These are phyloP conservation scores for Pristionchus arcanus DNA, from an alignment of 2,888 invertebrate genomes.

Conservation along the genomic window DNA sequence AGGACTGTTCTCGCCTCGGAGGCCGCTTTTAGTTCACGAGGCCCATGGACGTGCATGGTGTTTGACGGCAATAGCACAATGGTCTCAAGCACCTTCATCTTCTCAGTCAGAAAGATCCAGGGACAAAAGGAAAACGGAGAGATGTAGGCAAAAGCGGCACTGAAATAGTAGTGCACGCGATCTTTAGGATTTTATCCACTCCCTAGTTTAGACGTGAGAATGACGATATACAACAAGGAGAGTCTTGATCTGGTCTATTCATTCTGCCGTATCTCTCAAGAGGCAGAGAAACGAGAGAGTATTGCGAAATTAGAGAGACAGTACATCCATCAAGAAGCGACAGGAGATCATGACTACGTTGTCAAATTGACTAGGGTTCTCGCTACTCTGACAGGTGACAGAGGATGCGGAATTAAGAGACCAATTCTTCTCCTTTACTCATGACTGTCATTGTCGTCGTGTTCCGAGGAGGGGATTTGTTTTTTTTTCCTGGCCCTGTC, in stretches of 20 bases:
- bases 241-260: too few relatives aligned
- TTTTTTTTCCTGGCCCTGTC: background rate
- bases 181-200: constrained; percentile 1
- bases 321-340: too few relatives aligned
- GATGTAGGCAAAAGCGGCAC: background rate
- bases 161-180: constrained; percentile 7
- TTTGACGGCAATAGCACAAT: background rate
- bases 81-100: background rate
- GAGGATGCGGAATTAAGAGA: too few relatives aligned
- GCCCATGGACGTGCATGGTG: background rate
- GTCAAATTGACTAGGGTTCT: too few relatives aligned
- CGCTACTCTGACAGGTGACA: too few relatives aligned
- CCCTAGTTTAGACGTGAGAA: background rate
- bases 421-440: too few relatives aligned
- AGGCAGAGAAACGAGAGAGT: too few relatives aligned
- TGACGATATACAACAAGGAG: background rate
- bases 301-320: too few relatives aligned
- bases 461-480: background rate
- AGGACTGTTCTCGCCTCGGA: too few relatives aligned
- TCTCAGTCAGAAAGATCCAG: background rate
- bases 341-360: constrained; percentile 10
- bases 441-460: background rate
- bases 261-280: too few relatives aligned
- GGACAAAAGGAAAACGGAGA: background rate
- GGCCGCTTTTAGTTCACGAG: background rate